Evolutionary conservation across 2,888 invertebrate species (phyloP), one percentile per base, ranked within the genome.

Genomic region (Lymantria dispar): DNA sequence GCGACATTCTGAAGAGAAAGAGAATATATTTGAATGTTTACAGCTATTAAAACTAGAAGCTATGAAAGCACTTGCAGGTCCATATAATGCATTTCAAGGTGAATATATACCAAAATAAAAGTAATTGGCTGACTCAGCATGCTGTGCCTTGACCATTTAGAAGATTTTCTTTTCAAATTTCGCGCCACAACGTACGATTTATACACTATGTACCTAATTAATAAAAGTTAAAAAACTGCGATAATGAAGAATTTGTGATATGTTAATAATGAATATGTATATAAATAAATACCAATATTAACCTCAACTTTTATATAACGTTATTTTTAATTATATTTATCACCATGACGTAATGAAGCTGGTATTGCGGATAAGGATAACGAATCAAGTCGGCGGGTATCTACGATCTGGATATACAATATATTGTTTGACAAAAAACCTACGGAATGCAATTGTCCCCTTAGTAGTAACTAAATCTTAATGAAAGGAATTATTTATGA

Each of bases 41-140:
- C 85, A 83, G 60, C 38, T 72, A 47, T 64, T 91, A 50, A 90
- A 88, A 80, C 64, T 69, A 51, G 87, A 90, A 74, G 67, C 83
- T 37, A 80, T 83, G n/a, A 86, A 86, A 74, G 80, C 86, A 55
- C 76, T 92, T 1, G 73, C 73, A 62, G 78, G 81, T 52, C 88
- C 90, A 68, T 91, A 90, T 56, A 72, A 64, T 57, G 80, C 76
- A 41, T 91, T 91, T 62, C 84, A 78, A 70, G 65, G 65, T 54
- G 84, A 82, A 56, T 89, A 81, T 72, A 72, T 85, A 56, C 73
- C 78, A 15, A 60, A 60, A 58, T 70, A 72, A 74, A 47, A 10
- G n/a, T 44, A 48, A 31, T 50, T 43, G 29, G 42, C 50, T 58
- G 9, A 14, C 42, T 5, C 48, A 53, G 39, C 43, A 52, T 52